Evolutionary conservation across 2,888 invertebrate species (phyloP), one percentile per base, ranked within the genome.

Genomic region (Strigamia crassipes): DNA sequence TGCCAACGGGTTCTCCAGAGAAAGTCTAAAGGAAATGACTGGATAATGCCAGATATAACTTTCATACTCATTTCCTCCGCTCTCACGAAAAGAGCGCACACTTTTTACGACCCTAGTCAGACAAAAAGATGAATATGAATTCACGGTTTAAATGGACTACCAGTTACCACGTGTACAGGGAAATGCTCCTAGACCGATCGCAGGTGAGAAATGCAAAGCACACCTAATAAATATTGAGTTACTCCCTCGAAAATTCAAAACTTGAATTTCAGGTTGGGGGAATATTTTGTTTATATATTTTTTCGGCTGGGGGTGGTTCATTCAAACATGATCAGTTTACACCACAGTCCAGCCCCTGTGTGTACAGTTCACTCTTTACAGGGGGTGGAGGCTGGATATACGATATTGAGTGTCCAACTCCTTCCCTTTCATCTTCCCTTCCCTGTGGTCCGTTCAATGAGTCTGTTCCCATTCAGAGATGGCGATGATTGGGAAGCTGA

Each of bases 401-500:
- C 8, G 73, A 73, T 73, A 31, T 73, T 12, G 27, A 73, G 31
- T 73, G 73, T 23, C 27, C 73, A 73, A 73, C 27, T 31, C 31
- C 73, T 31, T 73, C n/a, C 21, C 56, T 56, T n/a, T 73, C 73
- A 23, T 12, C 73, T 31, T 73, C 73, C 31, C 73, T 73, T 73
- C 73, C 73, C 73, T 73, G 73, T 73, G 15, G 73, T 31, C 73
- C 31, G 10, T 31, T 31, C 73, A 73, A 73, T 73, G 73, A 73
- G 73, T 73, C 73, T 73, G 73, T 73, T 73, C 73, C 73, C 73
- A 56, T 18, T 56, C 56, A 73, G 73, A n/a, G 73, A 73, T 73
- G 73, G 73, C 73, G 73, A 73, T 31, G 73, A 31, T 31, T 73
- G 23, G 27, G 73, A 73, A 15, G 73, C 73, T 73, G 73, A 66